These are phyloP conservation scores for Orthonevra nobilis DNA, from an alignment of 2,888 invertebrate species.

Conservation along the genomic window DNA sequence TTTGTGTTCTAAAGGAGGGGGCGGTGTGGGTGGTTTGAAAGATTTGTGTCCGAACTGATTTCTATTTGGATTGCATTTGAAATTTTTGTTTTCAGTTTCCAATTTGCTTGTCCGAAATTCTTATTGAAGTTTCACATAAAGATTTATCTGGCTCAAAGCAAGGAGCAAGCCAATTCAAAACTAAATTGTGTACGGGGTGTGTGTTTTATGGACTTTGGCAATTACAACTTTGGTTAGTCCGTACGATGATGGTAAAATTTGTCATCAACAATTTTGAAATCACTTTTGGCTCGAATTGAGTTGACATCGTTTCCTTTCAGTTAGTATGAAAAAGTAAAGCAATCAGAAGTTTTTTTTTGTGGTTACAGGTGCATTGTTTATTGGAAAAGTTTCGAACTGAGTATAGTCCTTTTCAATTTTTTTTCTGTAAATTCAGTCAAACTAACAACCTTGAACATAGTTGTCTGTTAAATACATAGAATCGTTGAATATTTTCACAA, in stretches of 20 bases:
- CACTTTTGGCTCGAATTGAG: not conserved
- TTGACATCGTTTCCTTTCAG: no score
- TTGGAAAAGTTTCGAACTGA: no score
- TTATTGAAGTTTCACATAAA: not conserved
- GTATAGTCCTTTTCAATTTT: no score
- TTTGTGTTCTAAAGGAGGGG: not conserved
- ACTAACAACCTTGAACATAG: no score
- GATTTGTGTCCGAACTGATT: constrained; percentile 41
- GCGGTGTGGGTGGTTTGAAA: not conserved
- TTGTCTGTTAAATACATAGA: no score
- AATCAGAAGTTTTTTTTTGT: no score
- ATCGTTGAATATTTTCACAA: no score
- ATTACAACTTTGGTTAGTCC: constrained; percentile 52
- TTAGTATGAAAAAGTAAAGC: no score
- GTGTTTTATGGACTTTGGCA: constrained; percentile 44
- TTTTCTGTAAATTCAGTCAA: no score
- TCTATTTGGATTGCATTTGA: constrained; percentile 38
- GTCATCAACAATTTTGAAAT: constrained; percentile 37
- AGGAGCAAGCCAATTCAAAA: no score
- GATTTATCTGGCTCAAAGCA: not conserved
- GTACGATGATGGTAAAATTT: constrained; percentile 45
- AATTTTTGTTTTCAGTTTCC: constrained; percentile 27
- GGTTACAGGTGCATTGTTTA: no score
- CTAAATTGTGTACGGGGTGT: not conserved
- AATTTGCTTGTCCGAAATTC: not conserved